phyloP scores from a whole-genome alignment of 2,888 invertebrate genomes.

The Lydus trimaculatus region DNA sequence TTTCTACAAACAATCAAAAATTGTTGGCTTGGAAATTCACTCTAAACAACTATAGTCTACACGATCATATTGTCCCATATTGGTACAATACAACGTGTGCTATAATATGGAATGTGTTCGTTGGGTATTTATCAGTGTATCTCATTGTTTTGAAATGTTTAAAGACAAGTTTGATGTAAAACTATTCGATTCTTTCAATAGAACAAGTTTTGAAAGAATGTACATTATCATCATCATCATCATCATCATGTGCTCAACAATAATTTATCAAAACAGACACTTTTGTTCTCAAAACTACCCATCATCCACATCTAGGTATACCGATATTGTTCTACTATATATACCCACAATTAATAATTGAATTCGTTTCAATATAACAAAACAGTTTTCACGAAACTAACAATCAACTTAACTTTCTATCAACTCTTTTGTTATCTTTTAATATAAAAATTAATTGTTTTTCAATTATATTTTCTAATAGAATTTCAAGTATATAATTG shows the following conservation, averaged over 20 bases:
- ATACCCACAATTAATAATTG: not conserved
- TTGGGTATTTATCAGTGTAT: not conserved
- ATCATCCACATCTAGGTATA: not conserved
- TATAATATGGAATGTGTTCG: not conserved
- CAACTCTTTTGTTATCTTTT: not conserved
- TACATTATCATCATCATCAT: not conserved
- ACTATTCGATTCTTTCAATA: not conserved
- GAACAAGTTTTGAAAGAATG: not conserved
- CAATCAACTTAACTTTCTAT: not conserved
- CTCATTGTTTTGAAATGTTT: not conserved
- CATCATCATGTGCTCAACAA: not conserved
- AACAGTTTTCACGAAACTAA: not conserved
- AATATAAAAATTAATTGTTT: conserved; percentile 1
- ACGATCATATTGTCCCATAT: not conserved
- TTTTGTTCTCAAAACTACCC: not conserved
- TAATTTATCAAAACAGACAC: not conserved
- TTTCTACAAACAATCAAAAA: not conserved
- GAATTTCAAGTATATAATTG: conserved; percentile 4
- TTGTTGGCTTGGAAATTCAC: not conserved
- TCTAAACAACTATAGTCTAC: not conserved
- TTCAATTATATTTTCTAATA: conserved; percentile 1
- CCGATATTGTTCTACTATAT: not conserved
- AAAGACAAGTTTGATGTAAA: not conserved
- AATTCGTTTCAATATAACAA: not conserved
- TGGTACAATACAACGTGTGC: not conserved